Evolutionary conservation across 2,888 invertebrate genomes (phyloP).

Genomic region (Thymelicus lineola): DNA sequence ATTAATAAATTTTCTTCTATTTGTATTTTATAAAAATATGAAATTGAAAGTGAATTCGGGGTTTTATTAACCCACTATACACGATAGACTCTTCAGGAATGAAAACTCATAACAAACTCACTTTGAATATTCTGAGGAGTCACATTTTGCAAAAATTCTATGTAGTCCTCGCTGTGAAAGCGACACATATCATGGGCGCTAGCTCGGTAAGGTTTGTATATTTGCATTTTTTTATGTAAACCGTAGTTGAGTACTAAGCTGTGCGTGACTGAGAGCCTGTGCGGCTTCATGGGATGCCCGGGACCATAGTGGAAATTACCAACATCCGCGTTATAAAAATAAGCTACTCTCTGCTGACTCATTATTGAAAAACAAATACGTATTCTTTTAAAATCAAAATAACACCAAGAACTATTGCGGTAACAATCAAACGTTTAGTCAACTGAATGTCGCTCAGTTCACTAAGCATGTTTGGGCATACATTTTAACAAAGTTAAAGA

Average conservation of each 20-base stretch:
- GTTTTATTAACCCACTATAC: background rate
- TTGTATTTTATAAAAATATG: no score
- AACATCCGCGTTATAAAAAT: conserved; percentile 99
- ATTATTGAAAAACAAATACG: conserved; percentile 77
- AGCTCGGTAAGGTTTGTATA: conserved; percentile 97
- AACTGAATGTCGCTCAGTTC: conserved; percentile 77
- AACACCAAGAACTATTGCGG: conserved; percentile 86
- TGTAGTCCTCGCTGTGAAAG: conserved; percentile 99
- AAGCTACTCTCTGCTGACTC: conserved; percentile 90
- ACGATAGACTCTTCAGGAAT: background rate
- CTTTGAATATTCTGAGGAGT: conserved; percentile 97
- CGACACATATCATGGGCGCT: conserved; percentile 98
- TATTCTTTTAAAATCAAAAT: conserved; percentile 87
- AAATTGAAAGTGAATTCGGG: no score
- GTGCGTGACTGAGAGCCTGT: conserved; percentile 97
- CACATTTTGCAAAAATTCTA: conserved; percentile 97
- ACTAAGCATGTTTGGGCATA: conserved; percentile 27
- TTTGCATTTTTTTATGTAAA: conserved; percentile 98
- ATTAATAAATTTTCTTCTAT: background rate
- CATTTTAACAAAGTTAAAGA: conserved; percentile 11
- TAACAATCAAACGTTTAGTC: conserved; percentile 87
- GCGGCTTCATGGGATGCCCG: conserved; percentile 99
- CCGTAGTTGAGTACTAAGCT: conserved; percentile 98
- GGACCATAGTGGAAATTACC: conserved; percentile 99
- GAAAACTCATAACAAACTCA: conserved; percentile 52